Evolutionary conservation across 2,113 vertebrate species (phyloP).

Genomic region (Ranitomeya imitator): DNA sequence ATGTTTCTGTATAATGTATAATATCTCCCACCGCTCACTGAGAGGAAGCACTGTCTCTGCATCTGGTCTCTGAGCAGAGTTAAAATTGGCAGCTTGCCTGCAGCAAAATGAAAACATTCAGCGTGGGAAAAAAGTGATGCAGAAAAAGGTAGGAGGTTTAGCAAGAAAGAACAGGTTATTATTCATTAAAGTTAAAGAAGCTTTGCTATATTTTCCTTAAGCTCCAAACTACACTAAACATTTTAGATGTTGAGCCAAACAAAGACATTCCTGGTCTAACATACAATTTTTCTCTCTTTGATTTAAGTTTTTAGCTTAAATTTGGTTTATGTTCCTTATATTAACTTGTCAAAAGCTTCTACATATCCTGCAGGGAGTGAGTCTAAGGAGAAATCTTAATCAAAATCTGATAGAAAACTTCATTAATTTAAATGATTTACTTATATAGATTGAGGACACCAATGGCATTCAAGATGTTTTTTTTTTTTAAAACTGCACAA

Average conservation of each 20-base stretch:
- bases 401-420: neutral
- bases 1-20: slow-evolving; percentile 57
- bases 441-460: neutral
- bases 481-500: neutral
- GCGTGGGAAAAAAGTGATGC: slow-evolving; percentile 56
- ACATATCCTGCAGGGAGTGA: neutral
- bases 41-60: slow-evolving; percentile 56
- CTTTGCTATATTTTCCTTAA: slow-evolving; percentile 43
- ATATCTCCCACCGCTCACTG: slow-evolving; percentile 55
- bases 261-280: slow-evolving; percentile 29
- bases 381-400: neutral
- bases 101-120: slow-evolving; percentile 59
- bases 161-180: slow-evolving; percentile 58
- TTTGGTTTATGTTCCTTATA: slow-evolving; percentile 7
- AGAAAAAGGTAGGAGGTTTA: slow-evolving; percentile 52
- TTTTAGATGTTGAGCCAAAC: slow-evolving; percentile 33
- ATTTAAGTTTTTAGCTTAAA: slow-evolving; percentile 16
- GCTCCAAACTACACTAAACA: slow-evolving; percentile 39
- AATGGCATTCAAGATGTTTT: neutral
- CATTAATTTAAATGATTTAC: neutral
- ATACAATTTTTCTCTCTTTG: slow-evolving; percentile 11
- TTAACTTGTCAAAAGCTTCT: neutral
- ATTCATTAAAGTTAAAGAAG: slow-evolving; percentile 50
- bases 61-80: slow-evolving; percentile 50
- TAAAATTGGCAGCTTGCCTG: slow-evolving; percentile 55